These are phyloP conservation scores for Erebia palarica DNA, from an alignment of 2,888 invertebrate species.

Conservation along the genomic window DNA sequence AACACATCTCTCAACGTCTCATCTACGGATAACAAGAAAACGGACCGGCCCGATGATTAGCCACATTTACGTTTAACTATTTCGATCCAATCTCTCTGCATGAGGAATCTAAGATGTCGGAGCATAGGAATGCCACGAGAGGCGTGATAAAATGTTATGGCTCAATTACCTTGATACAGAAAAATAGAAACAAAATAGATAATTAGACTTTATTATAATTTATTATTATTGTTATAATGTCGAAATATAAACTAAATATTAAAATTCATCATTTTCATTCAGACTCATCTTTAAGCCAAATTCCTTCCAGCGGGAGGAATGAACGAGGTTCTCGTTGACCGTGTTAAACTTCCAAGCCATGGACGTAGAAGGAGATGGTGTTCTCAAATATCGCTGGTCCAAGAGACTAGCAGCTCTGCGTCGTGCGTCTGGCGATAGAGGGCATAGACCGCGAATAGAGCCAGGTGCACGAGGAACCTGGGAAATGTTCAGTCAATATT, in stretches of 20 bases:
- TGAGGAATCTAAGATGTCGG: constrained; percentile 59
- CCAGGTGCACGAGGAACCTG: constrained; percentile 55
- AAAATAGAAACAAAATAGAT: background rate
- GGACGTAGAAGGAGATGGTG: constrained; percentile 54
- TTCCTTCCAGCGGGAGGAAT: constrained; percentile 66
- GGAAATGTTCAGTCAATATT: constrained; percentile 17
- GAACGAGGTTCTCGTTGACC: constrained; percentile 67
- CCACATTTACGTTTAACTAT: constrained; percentile 81
- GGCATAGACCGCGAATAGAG: constrained; percentile 54
- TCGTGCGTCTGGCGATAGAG: constrained; percentile 63
- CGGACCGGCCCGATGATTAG: constrained; percentile 70
- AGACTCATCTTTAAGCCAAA: constrained; percentile 51
- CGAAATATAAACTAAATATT: constrained; percentile 12
- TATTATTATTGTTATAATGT: constrained; percentile 19
- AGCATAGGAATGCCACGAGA: constrained; percentile 39
- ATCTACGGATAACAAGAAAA: constrained; percentile 50
- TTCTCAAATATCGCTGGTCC: constrained; percentile 56
- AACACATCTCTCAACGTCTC: constrained; percentile 54
- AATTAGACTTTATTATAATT: constrained; percentile 9
- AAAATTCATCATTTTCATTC: constrained; percentile 36
- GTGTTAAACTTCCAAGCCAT: constrained; percentile 72
- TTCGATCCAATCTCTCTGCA: constrained; percentile 69
- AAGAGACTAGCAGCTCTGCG: constrained; percentile 62
- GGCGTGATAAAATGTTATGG: constrained; percentile 26
- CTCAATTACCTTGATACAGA: background rate